Evolutionary conservation across 2,113 vertebrate species (phyloP), one percentile per base, ranked within the genome.

Genomic region (Toxotes jaculatrix): DNA sequence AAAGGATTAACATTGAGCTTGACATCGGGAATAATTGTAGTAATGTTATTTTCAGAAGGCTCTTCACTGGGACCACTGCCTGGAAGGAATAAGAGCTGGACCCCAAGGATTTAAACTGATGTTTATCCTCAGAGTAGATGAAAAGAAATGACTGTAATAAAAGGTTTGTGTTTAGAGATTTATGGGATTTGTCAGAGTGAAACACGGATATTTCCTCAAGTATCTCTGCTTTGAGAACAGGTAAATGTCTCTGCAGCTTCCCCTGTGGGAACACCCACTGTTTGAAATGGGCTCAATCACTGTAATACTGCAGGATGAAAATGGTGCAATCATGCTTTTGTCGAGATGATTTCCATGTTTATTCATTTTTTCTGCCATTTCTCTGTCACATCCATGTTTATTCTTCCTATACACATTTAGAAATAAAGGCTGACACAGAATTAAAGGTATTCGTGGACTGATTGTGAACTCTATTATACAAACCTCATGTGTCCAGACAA

Each of bases 21-120:
- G 68, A 78, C 82, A 86, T 89, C 67, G 73, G 56, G 74, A 64
- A 86, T 72, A 61, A 85, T 74, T 57, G 27, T 27, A 68, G 71
- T 57, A 76, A 65, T 65, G 63, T 70, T 80, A 47, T 77, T 82
- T 70, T 82, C 55, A 74, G 82, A 74, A 47, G 17, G 63, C 31
- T 2, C 34, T 23, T 61, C 43, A 38, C 23, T 53, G 79, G 45
- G 36, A 71, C 34, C 31, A 27, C 61, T 34, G 47, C 64, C 62
- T 62, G 59, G 19, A 64, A 63, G 53, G 59, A 57, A 32, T 5
- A 40, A 38, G 42, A 84, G 11, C 56, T 6, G 63, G 59, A 61
- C 27, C 63, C 71, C 63, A 23, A 27, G 38, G 51, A 78, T 40
- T 74, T 65, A 49, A 69, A 76, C 51, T 61, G 40, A 81, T 86